A percentile compares a stretch with the other conserved stretches of the same genome.
Evolutionary conservation across 2,113 vertebrate genomes (phyloP).

Genomic region (Aspiorhynchus laticeps): DNA sequence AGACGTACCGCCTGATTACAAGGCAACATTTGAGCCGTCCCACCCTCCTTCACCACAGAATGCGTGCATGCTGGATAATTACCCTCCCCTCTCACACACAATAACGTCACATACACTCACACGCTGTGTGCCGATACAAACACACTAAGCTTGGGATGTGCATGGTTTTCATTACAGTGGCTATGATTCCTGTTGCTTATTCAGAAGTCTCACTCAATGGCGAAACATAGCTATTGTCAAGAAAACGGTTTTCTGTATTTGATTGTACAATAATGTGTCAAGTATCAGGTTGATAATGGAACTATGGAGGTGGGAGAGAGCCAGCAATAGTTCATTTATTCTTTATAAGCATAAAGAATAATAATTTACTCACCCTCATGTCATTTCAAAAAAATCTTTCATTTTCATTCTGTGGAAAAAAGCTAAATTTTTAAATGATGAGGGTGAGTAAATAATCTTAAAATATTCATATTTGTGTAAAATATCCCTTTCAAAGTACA

Average conservation of each 20-base stretch:
- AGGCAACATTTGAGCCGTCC: constrained; percentile 28
- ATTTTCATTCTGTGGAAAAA: neutral
- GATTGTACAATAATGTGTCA: neutral
- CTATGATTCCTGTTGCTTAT: constrained; percentile 4
- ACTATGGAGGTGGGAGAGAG: neutral
- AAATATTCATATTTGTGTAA: neutral
- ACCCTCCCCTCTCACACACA: constrained; percentile 24
- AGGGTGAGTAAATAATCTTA: neutral
- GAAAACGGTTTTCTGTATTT: constrained; percentile 26
- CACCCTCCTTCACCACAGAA: constrained; percentile 29
- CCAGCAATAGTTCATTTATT: too few relatives aligned
- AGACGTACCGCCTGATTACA: constrained; percentile 47
- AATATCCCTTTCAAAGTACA: too few relatives aligned
- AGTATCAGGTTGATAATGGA: neutral
- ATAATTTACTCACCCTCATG: neutral
- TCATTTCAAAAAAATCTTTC: neutral
- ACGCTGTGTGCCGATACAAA: constrained; percentile 24
- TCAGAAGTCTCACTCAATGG: constrained; percentile 11
- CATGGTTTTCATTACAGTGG: constrained; percentile 50
- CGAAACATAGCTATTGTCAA: constrained; percentile 21
- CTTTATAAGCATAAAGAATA: neutral
- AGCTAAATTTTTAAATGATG: neutral
- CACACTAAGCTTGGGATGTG: constrained; percentile 42
- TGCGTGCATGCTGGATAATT: constrained; percentile 50
- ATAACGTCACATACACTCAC: constrained; percentile 11